Evolutionary conservation across 2,888 invertebrate species (phyloP).

Genomic region (Adelphocoris suturalis): DNA sequence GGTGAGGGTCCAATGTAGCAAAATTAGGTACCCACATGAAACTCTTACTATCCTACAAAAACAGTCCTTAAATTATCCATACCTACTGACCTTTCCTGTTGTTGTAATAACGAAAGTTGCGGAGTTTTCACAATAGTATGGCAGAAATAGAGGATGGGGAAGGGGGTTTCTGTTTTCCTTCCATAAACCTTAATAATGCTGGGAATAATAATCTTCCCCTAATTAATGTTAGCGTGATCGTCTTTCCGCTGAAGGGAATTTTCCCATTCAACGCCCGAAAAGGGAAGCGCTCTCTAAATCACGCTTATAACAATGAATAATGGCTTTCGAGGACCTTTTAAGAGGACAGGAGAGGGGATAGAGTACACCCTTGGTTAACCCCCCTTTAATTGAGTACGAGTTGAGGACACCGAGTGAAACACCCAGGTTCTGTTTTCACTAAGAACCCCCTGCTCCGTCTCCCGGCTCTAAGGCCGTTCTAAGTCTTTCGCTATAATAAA

Average conservation of each 20-base stretch:
- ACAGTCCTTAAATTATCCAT: too few relatives aligned
- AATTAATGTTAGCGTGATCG: neutral
- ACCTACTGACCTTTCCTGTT: too few relatives aligned
- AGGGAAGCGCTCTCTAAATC: slow-evolving; percentile 11
- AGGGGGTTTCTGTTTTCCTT: neutral
- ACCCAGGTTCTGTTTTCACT: neutral
- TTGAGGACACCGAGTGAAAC: neutral
- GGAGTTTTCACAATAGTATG: too few relatives aligned
- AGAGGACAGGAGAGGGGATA: slow-evolving; percentile 15
- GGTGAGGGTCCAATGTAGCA: too few relatives aligned
- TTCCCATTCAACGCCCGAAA: neutral
- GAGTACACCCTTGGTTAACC: slow-evolving; percentile 41
- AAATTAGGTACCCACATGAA: too few relatives aligned
- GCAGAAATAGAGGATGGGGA: too few relatives aligned
- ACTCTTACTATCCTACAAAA: too few relatives aligned
- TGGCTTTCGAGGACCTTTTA: slow-evolving; percentile 30
- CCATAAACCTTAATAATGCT: neutral
- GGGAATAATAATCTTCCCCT: neutral
- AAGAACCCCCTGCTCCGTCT: neutral
- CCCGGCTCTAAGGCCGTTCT: neutral
- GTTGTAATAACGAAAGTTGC: too few relatives aligned
- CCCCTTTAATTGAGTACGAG: slow-evolving; percentile 44
- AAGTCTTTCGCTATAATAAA: neutral
- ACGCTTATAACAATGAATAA: slow-evolving; percentile 49
- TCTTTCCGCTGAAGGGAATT: slow-evolving; percentile 27